A percentile compares a stretch with the other conserved stretches of the same genome.
Evolutionary conservation across 2,113 vertebrate genomes (phyloP).

Genomic region (Nyctibius bracteatus): DNA sequence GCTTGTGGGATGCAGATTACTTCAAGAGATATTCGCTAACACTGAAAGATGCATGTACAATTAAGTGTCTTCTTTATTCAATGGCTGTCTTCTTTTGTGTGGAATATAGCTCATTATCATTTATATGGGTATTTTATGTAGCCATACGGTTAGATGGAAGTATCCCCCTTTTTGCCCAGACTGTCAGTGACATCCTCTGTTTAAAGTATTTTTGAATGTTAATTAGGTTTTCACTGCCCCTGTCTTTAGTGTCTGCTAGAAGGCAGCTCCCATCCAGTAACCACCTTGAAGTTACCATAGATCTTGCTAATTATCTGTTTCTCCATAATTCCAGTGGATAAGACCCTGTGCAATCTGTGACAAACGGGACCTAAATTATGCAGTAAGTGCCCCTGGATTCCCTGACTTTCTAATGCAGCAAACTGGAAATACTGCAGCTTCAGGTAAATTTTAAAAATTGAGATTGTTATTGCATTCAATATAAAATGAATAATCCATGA

Average conservation of each 20-base stretch:
- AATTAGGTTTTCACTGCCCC: slow-evolving; percentile 18
- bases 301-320: slow-evolving; percentile 47
- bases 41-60: background rate
- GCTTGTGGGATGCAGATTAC: background rate
- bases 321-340: slow-evolving; percentile 1
- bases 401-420: background rate
- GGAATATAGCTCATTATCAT: background rate
- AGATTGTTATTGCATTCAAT: slow-evolving; percentile 5
- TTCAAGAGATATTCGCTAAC: background rate
- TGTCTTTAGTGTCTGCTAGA: background rate
- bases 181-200: background rate
- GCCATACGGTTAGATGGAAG: background rate
- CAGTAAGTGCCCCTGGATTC: background rate
- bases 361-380: slow-evolving; percentile 19
- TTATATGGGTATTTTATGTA: slow-evolving; percentile 9
- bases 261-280: background rate
- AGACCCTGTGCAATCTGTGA: background rate
- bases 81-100: background rate
- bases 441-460: slow-evolving; percentile 2
- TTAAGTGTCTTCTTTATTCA: background rate
- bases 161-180: background rate
- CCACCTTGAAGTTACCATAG: slow-evolving; percentile 30
- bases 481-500: slow-evolving; percentile 28
- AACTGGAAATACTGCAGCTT: slow-evolving; percentile 19
- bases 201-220: slow-evolving; percentile 18